These are phyloP conservation scores for Heliornis fulica DNA, from an alignment of 2,113 vertebrate species.

Conservation along the genomic window DNA sequence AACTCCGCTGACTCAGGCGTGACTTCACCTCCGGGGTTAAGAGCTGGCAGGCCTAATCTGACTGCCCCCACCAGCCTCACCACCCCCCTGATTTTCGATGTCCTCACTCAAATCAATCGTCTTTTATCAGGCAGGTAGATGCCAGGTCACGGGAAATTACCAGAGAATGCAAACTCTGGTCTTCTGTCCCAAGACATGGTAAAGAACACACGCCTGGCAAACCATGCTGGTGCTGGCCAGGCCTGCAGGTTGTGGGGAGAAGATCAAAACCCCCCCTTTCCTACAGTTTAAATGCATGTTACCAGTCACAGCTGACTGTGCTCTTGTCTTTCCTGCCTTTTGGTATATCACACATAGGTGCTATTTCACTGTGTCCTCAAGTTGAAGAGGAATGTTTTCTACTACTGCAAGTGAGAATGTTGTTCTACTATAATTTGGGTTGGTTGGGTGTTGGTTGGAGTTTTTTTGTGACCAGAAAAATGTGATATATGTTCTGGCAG, in stretches of 20 bases:
- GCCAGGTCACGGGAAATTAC: not conserved
- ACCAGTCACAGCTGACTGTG: not conserved
- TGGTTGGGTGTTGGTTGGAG: no score
- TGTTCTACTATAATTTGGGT: not conserved
- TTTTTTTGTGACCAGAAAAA: not conserved
- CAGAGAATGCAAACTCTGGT: not conserved
- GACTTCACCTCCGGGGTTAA: slow-evolving; percentile 6
- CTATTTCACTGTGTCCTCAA: not conserved
- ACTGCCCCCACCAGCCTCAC: not conserved
- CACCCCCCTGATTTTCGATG: not conserved
- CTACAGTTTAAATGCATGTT: not conserved
- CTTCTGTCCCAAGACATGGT: not conserved
- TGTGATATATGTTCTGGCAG: not conserved
- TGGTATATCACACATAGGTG: not conserved
- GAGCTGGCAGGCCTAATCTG: not conserved
- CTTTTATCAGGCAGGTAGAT: not conserved
- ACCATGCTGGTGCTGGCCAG: not conserved
- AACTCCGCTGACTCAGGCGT: slow-evolving; percentile 66
- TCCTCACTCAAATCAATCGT: not conserved
- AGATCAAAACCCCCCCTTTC: not conserved
- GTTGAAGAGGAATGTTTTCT: not conserved
- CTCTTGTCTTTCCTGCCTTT: not conserved
- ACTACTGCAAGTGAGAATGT: not conserved
- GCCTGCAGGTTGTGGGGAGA: not conserved
- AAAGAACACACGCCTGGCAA: not conserved